phyloP scores from a whole-genome alignment of 2,797 vertebrate genomes.

The Meriones psammophilus region DNA sequence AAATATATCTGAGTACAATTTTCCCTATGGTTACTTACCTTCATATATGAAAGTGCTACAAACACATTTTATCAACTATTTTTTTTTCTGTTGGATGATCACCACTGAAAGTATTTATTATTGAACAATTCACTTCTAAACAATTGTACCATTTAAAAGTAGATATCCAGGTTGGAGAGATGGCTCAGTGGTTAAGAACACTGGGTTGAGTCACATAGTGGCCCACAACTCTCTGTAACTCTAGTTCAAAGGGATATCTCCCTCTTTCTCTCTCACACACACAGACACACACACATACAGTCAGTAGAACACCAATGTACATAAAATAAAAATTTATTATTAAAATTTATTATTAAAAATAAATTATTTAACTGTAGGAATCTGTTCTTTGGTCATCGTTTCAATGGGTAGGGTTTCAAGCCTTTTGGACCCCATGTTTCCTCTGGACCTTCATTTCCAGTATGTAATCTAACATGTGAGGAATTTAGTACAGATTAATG shows the following conservation, averaged over 20 bases:
- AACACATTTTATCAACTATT: background rate
- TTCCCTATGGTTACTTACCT: constrained; percentile 83
- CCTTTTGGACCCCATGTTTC: constrained; percentile 6
- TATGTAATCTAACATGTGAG: background rate
- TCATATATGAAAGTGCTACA: constrained; percentile 79
- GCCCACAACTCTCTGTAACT: no score
- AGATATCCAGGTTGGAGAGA: background rate
- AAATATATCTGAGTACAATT: constrained; percentile 86
- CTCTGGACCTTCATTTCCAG: background rate
- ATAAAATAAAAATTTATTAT: no score
- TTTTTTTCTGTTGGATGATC: constrained; percentile 38
- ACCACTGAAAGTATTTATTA: constrained; percentile 28
- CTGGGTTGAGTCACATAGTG: no score
- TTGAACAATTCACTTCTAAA: constrained; percentile 24
- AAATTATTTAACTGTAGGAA: background rate
- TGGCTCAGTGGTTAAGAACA: no score
- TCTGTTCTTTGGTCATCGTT: background rate
- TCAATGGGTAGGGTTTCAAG: constrained; percentile 25
- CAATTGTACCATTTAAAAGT: background rate
- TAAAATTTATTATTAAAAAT: no score
- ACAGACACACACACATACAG: no score
- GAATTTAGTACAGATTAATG: background rate
- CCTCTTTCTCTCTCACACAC: no score
- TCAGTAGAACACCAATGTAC: no score
- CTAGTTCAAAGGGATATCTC: no score